Percentiles rank a stretch among this genome's conserved stretches.
Evolutionary conservation across 2,888 invertebrate species (phyloP).

Genomic region (Plagodis dolabraria): DNA sequence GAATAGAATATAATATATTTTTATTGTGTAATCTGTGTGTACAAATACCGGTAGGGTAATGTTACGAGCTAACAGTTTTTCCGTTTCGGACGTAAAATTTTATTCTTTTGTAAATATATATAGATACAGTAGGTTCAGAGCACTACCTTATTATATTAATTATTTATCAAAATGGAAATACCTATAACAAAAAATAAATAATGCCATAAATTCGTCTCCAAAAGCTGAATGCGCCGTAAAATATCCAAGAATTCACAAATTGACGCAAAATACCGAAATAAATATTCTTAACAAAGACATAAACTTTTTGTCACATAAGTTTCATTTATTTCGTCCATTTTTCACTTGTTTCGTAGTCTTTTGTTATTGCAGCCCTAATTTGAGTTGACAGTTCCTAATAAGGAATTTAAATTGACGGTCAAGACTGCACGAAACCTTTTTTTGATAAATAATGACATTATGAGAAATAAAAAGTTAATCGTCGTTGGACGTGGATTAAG

Average conservation of each 20-base stretch:
- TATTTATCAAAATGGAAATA: background rate
- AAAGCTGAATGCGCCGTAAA: slow-evolving; percentile 3
- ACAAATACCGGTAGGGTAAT: too few relatives aligned
- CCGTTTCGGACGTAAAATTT: too few relatives aligned
- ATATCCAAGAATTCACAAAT: slow-evolving; percentile 13
- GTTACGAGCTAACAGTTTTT: too few relatives aligned
- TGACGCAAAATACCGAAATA: slow-evolving; percentile 23
- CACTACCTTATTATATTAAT: too few relatives aligned
- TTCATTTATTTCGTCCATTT: slow-evolving; percentile 16
- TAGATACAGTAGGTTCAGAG: too few relatives aligned
- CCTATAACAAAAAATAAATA: too few relatives aligned
- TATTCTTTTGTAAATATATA: too few relatives aligned
- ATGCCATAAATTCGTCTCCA: slow-evolving; percentile 2
- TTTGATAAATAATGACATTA: slow-evolving; percentile 9
- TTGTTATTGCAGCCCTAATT: slow-evolving; percentile 21
- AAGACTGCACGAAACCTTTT: slow-evolving; percentile 12
- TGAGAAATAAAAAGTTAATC: background rate
- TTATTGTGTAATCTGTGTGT: too few relatives aligned
- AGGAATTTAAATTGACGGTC: slow-evolving; percentile 4
- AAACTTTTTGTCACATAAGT: slow-evolving; percentile 23
- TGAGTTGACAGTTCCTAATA: slow-evolving; percentile 24
- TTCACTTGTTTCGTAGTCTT: slow-evolving; percentile 10
- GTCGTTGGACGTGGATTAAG: too few relatives aligned
- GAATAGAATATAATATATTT: too few relatives aligned
- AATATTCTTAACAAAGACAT: slow-evolving; percentile 41